phyloP scores from a whole-genome alignment of 2,113 vertebrate species.

The Pelusios castaneus region DNA sequence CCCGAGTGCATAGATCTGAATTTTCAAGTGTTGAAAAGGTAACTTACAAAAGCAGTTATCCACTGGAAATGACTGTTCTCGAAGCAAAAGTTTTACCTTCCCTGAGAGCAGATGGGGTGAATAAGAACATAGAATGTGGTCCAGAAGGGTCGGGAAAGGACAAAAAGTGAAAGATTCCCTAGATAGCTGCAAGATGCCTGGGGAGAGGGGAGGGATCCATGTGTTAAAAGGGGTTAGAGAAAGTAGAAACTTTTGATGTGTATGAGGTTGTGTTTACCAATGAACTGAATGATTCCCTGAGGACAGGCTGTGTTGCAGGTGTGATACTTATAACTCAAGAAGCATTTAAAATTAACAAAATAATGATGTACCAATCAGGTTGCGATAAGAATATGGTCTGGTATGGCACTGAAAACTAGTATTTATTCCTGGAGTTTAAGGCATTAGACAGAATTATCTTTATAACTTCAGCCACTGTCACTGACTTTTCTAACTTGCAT shows the following conservation, averaged over 20 bases:
- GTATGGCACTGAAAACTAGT: neutral
- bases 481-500: slow-evolving; percentile 23
- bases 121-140: slow-evolving; percentile 88
- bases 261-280: slow-evolving; percentile 47
- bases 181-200: slow-evolving; percentile 86
- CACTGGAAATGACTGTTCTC: slow-evolving; percentile 50
- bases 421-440: neutral
- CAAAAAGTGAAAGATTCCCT: slow-evolving; percentile 93
- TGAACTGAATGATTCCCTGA: slow-evolving; percentile 60
- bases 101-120: slow-evolving; percentile 92
- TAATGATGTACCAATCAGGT: slow-evolving; percentile 47
- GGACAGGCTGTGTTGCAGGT: slow-evolving; percentile 76
- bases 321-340: slow-evolving; percentile 75
- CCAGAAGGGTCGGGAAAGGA: slow-evolving; percentile 88
- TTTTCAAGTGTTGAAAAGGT: neutral
- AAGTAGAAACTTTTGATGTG: slow-evolving; percentile 77
- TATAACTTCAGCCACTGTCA: slow-evolving; percentile 5
- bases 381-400: neutral
- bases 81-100: slow-evolving; percentile 76
- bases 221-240: slow-evolving; percentile 75
- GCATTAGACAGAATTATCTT: slow-evolving; percentile 20
- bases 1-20: slow-evolving; percentile 15
- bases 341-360: slow-evolving; percentile 56
- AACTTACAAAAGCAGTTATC: slow-evolving; percentile 22
- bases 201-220: slow-evolving; percentile 79